Conservation (phyloP, 2,797 vertebrate species). For the Erpetoichthys calabaricus region DNA sequence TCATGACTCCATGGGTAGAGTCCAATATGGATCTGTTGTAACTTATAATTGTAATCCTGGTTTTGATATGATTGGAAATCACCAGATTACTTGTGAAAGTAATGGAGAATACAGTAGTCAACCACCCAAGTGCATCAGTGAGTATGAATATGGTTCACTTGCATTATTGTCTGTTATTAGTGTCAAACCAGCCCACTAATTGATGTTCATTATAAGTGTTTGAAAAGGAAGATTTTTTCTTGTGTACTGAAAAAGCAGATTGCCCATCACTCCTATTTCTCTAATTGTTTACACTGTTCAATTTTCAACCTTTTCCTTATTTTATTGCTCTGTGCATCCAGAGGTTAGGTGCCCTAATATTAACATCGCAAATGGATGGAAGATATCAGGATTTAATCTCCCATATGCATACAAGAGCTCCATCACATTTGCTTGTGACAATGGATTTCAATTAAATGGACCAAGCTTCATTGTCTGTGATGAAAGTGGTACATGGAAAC, state of each 20-base stretch:
- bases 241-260: no score
- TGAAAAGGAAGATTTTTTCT: no score
- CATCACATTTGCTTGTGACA: conserved; percentile 15
- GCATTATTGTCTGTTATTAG: no score
- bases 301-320: no score
- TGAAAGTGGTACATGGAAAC: conserved; percentile 19
- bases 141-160: not conserved
- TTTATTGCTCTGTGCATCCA: conserved; percentile 20
- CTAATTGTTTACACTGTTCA: no score
- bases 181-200: no score
- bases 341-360: conserved; percentile 33
- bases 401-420: conserved; percentile 13
- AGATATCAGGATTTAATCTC: accelerated
- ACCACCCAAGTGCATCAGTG: conserved; percentile 36
- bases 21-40: conserved; percentile 22
- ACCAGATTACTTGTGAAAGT: conserved; percentile 7
- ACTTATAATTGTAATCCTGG: conserved; percentile 20
- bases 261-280: no score
- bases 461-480: not conserved
- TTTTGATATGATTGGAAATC: conserved; percentile 17
- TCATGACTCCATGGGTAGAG: accelerated
- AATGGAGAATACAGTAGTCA: conserved; percentile 23
- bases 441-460: conserved; percentile 21
- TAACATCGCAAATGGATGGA: conserved; percentile 8
- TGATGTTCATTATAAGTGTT: no score